A percentile compares a stretch with the other conserved stretches of the same genome.
phyloP scores from a whole-genome alignment of 2,888 invertebrate genomes.

The Luffia ferchaultella region DNA sequence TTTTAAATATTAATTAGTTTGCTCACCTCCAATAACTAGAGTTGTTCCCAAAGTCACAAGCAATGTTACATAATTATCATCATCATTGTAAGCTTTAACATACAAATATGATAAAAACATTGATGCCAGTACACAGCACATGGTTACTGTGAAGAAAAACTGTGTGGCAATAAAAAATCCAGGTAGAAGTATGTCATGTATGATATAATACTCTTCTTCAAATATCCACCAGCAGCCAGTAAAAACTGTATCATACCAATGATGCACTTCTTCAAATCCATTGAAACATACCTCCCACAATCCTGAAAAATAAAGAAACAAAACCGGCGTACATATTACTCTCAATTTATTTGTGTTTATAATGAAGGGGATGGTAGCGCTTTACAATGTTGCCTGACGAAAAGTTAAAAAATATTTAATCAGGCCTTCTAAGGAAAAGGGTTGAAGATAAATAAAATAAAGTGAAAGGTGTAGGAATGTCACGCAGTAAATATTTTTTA shows the following conservation, averaged over 20 bases:
- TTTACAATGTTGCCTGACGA: too few relatives aligned
- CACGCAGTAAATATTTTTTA: too few relatives aligned
- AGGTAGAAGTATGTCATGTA: constrained; percentile 88
- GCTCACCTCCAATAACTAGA: constrained; percentile 71
- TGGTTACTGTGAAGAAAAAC: constrained; percentile 89
- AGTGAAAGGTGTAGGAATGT: too few relatives aligned
- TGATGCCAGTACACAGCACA: constrained; percentile 82
- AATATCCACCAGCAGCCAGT: constrained; percentile 97
- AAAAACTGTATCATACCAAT: constrained; percentile 84
- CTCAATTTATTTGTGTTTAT: too few relatives aligned
- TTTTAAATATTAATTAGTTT: neutral
- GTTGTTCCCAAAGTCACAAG: constrained; percentile 78
- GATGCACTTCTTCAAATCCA: constrained; percentile 85
- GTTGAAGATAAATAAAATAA: neutral
- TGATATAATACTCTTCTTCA: constrained; percentile 95
- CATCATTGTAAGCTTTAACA: constrained; percentile 76
- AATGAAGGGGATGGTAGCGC: too few relatives aligned
- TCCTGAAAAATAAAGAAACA: constrained; percentile 61
- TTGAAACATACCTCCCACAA: constrained; percentile 96
- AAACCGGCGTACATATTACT: too few relatives aligned
- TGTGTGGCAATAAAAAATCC: constrained; percentile 94
- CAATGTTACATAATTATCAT: constrained; percentile 78
- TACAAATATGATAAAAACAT: constrained; percentile 78
- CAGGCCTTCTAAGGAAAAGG: too few relatives aligned
- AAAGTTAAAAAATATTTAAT: too few relatives aligned